A percentile compares a stretch with the other conserved stretches of the same genome.
phyloP scores from a whole-genome alignment of 2,113 vertebrate species.

The Ophthalmolycus amberensis region DNA sequence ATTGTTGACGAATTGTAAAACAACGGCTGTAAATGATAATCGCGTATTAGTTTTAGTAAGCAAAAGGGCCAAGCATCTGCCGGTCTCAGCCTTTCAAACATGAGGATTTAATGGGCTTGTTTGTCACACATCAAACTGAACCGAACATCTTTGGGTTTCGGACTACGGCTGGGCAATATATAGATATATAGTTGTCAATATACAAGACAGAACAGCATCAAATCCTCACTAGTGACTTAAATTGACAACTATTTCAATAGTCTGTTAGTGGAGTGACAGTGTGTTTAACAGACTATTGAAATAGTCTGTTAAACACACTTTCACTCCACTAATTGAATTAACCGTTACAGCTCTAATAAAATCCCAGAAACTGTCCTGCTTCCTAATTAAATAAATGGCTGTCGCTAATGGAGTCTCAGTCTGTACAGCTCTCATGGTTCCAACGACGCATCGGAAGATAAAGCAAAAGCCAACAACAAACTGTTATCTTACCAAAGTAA shows the following conservation, averaged over 20 bases:
- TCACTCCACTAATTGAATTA: background rate
- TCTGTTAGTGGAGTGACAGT: background rate
- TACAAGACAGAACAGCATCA: background rate
- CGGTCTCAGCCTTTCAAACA: background rate
- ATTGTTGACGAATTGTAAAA: background rate
- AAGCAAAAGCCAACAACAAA: background rate
- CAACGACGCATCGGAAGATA: background rate
- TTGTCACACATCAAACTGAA: background rate
- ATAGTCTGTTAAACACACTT: background rate
- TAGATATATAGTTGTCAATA: background rate
- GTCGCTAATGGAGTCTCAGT: background rate
- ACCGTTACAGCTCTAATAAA: background rate
- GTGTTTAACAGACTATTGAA: too few species aligned
- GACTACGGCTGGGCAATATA: background rate
- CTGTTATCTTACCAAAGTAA: conserved; percentile 52
- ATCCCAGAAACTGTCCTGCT: background rate
- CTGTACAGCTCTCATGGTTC: too few species aligned
- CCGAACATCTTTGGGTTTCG: background rate
- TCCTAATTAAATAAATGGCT: background rate
- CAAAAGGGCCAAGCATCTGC: background rate
- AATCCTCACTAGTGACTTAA: background rate
- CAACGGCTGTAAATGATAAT: background rate
- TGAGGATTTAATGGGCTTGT: background rate
- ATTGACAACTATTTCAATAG: background rate
- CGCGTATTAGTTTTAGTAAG: background rate